Evolutionary conservation across 2,888 invertebrate genomes (phyloP), one percentile per base, ranked within the genome.

Genomic region (Pammene fasciana): DNA sequence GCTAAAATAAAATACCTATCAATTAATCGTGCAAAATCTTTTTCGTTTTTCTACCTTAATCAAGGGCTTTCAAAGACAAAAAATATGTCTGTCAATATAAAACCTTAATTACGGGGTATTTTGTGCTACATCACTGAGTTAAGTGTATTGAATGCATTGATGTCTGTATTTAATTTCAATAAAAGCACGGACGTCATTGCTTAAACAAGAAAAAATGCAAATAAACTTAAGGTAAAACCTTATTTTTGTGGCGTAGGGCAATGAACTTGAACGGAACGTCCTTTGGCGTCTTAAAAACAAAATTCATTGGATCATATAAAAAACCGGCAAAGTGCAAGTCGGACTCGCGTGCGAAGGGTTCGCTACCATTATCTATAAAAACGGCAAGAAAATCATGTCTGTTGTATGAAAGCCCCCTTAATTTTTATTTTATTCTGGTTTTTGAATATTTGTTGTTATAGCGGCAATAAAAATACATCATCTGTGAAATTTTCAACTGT

Each of bases 241-340:
- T 64, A 43, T 43, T 68, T 62, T 45, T 18, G 36, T 43, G 62
- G 13, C 11, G 41, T 16, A 64, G 64, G 64, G 38, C 18, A 59
- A 57, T 14, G 68, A 68, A 57, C 68, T 36, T 50, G 52, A 62
- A 61, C 57, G 64, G 52, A 62, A 61, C 57, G 64, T 65, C 64
- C 52, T 68, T 68, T 64, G 45, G 45, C 36, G 64, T 14, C 9
- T 45, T 59, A 59, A 59, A 59, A 64, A 57, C 8, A 62, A 57
- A 68, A 50, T 13, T 45, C 57, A 68, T 68, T 68, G 68, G 68
- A 50, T 64, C 68, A 65, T 57, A 59, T 48, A 57, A 67, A n/a
- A n/a, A n/a, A n/a, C n/a, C n/a, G n/a, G n/a, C n/a, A n/a, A n/a
- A n/a, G n/a, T n/a, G n/a, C n/a, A n/a, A n/a, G n/a, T n/a, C n/a